Conservation (phyloP, 2,797 vertebrate genomes). For the Pristis pectinata region DNA sequence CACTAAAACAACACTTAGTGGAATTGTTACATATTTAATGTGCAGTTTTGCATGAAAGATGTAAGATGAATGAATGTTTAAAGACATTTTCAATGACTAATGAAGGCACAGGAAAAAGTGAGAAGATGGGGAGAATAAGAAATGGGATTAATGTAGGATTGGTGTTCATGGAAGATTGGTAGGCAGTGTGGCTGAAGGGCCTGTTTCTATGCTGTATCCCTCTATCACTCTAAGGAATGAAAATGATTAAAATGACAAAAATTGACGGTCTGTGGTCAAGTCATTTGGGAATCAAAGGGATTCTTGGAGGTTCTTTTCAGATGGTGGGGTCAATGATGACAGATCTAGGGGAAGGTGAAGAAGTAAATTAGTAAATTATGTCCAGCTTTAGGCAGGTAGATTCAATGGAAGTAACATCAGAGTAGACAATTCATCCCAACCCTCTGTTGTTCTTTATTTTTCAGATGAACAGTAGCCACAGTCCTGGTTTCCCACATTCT, state of each 20-base stretch:
- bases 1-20: neutral
- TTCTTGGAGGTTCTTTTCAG: neutral
- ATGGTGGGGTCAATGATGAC: neutral
- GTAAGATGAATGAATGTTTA: neutral
- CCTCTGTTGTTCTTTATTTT: neutral
- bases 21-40: conserved; percentile 6
- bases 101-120: neutral
- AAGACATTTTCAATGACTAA: neutral
- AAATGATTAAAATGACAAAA: neutral
- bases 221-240: neutral
- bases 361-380: neutral
- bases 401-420: neutral
- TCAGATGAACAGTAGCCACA: neutral
- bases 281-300: neutral
- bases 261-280: neutral
- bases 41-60: neutral
- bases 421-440: neutral
- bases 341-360: neutral
- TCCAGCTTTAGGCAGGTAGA: neutral
- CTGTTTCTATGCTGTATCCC: too few species aligned
- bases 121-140: too few species aligned
- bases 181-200: too few species aligned
- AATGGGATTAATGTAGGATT: too few species aligned
- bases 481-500: neutral
- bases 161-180: too few species aligned